These are phyloP conservation scores for Botia almorhae DNA, from an alignment of 2,797 vertebrate species.

Conservation along the genomic window DNA sequence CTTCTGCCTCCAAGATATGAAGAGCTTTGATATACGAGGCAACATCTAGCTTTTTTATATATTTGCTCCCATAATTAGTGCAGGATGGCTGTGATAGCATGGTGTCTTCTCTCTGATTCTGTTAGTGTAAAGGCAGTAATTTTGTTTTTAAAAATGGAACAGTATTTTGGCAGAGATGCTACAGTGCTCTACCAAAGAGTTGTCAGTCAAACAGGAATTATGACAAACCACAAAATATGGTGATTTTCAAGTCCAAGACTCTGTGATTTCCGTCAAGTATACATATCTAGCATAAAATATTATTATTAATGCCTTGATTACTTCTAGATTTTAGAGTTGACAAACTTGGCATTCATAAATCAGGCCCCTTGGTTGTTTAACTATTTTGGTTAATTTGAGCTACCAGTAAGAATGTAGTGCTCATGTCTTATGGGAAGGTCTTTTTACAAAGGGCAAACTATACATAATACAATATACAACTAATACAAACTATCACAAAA, in stretches of 20 bases:
- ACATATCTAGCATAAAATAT: not conserved
- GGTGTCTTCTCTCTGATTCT: not conserved
- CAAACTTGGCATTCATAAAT: not conserved
- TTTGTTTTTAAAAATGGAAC: conserved; percentile 44
- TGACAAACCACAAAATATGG: not conserved
- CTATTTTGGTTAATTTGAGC: not conserved
- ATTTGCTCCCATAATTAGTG: not conserved
- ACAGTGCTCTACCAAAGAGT: not conserved
- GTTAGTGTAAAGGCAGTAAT: not conserved
- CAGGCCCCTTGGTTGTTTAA: not conserved
- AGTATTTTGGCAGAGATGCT: conserved; percentile 22
- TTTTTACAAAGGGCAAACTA: too few relatives aligned
- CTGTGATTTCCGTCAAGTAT: not conserved
- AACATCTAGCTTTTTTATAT: too few relatives aligned
- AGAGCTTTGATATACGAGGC: too few relatives aligned
- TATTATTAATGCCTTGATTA: not conserved
- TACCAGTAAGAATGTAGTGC: too few relatives aligned
- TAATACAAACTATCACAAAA: too few relatives aligned
- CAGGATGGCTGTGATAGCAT: not conserved
- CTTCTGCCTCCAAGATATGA: not conserved
- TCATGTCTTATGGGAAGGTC: too few relatives aligned
- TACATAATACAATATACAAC: too few relatives aligned
- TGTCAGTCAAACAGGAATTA: not conserved
- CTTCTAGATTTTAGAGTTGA: not conserved
- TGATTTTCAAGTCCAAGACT: not conserved